Percentiles rank a stretch among this genome's conserved stretches.
These are phyloP conservation scores for Gymnodraco acuticeps DNA, from an alignment of 2,797 vertebrate genomes.

Conservation along the genomic window DNA sequence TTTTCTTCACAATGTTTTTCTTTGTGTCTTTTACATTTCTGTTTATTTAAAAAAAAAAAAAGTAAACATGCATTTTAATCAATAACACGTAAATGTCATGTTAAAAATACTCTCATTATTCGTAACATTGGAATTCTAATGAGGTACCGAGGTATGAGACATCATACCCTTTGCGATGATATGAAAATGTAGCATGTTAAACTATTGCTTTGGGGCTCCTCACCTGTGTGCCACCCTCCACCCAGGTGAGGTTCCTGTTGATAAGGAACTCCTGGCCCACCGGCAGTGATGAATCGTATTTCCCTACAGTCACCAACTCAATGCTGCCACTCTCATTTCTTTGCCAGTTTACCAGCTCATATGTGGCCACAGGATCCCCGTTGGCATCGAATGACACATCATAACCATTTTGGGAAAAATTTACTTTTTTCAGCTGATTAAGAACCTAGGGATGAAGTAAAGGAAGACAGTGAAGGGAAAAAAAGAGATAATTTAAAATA, in stretches of 20 bases:
- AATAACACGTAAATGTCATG: not conserved
- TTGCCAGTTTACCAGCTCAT: constrained; percentile 85
- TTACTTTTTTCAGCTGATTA: constrained; percentile 66
- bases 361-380: constrained; percentile 80
- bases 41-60: no score
- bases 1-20: no score
- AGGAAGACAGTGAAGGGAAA: no score
- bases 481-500: no score
- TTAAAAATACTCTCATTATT: not conserved
- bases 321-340: constrained; percentile 49
- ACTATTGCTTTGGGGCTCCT: not conserved
- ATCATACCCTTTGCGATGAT: no score
- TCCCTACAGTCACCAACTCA: constrained; percentile 75
- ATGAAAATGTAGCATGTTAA: not conserved
- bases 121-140: not conserved
- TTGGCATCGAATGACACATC: constrained; percentile 82
- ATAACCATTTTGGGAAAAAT: constrained; percentile 76
- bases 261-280: constrained; percentile 70
- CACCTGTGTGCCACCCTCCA: constrained; percentile 60
- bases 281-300: constrained; percentile 74
- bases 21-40: no score
- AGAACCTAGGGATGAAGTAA: constrained; percentile 62
- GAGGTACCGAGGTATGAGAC: not conserved
- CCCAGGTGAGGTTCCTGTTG: constrained; percentile 68
- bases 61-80: no score